phyloP scores from a whole-genome alignment of 37 sponge, comb jelly and placozoan species.

The Axinella damicornis region DNA sequence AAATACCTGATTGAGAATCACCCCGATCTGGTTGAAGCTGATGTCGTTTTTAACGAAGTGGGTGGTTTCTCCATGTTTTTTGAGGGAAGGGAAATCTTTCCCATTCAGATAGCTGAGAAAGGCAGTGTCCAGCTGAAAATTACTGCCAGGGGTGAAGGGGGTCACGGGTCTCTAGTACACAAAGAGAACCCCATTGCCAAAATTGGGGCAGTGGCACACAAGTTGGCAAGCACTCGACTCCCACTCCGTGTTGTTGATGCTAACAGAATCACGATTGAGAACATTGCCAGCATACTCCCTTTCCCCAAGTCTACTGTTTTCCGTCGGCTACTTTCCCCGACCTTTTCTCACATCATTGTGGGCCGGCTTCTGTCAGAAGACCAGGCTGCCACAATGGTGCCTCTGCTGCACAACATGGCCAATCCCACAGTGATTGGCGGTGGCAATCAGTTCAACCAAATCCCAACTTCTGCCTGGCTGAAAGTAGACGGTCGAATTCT shows the following conservation, averaged over 20 bases:
- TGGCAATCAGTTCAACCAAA: constrained; percentile 80
- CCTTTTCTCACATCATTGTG: constrained; percentile 37
- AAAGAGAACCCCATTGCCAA: constrained; percentile 76
- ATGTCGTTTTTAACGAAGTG: constrained; percentile 79
- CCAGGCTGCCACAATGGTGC: constrained; percentile 38
- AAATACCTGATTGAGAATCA: constrained; percentile 76
- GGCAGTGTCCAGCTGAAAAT: constrained; percentile 52
- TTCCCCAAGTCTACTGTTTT: constrained; percentile 50
- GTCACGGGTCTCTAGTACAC: constrained; percentile 70
- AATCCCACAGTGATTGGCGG: constrained; percentile 66
- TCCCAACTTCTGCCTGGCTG: constrained; percentile 71
- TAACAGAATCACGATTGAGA: constrained; percentile 48
- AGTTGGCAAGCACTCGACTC: constrained; percentile 47
- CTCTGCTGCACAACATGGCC: constrained; percentile 83
- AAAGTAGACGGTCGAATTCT: constrained; percentile 72
- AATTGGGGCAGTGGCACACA: constrained; percentile 57
- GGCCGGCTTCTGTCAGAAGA: constrained; percentile 49
- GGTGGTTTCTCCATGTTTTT: constrained; percentile 72
- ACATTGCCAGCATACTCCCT: constrained; percentile 48
- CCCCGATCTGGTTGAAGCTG: constrained; percentile 79
- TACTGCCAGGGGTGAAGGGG: constrained; percentile 74
- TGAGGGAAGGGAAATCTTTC: constrained; percentile 51
- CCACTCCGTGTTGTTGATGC: constrained; percentile 57
- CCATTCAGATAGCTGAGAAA: constrained; percentile 86
- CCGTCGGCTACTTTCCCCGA: constrained; percentile 57